Base-by-base conservation (phyloP, 2,113 vertebrate species). In the Synchiropus splendidus region DNA sequence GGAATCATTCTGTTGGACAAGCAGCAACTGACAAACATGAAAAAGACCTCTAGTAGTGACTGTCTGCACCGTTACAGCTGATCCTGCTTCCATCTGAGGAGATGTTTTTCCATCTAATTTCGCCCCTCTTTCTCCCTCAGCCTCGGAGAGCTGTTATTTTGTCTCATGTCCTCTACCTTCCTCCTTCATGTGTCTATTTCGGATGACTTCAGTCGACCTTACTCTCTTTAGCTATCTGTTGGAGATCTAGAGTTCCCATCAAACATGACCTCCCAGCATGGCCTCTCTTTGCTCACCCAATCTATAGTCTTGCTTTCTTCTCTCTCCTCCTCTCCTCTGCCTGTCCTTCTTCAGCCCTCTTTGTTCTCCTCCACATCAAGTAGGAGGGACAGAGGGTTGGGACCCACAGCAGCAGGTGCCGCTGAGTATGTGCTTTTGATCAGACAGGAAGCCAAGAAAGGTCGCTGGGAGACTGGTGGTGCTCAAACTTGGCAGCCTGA, bases 391-490 rank as follows among this genome's bases (percentile, higher is more conserved):
- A 39, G 45, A 63, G 52, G 78, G 76, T 70, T 66, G 72, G 57
- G 73, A 80, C 75, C 71, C 51, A 45, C 58, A 58, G 55, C 62
- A 48, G 62, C 42, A 64, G 64, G 55, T 51, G 67, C 37, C 62
- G 71, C 59, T 66, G 48, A 59, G 56, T 39, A n/a, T 31, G 65
- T 50, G 61, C 77, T 83, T 27, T 83, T 83, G 78, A 83, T 81
- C 69, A 68, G 52, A 64, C 37, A 11, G 51, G 62, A 56, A 75
- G 58, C 58, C 42, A 34, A 39, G 63, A 58, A 64, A 75, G 78
- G 78, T 79, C 47, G 34, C 51, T 51, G 72, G 51, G 60, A 67
- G 55, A 65, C 51, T 50, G 70, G 52, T 64, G 60, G 51, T 67
- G 58, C 64, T 76, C 67, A 64, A 71, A 57, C 43, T 51, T 10